Conservation (phyloP, 2,113 vertebrate species). For the Phrynosoma platyrhinos region DNA sequence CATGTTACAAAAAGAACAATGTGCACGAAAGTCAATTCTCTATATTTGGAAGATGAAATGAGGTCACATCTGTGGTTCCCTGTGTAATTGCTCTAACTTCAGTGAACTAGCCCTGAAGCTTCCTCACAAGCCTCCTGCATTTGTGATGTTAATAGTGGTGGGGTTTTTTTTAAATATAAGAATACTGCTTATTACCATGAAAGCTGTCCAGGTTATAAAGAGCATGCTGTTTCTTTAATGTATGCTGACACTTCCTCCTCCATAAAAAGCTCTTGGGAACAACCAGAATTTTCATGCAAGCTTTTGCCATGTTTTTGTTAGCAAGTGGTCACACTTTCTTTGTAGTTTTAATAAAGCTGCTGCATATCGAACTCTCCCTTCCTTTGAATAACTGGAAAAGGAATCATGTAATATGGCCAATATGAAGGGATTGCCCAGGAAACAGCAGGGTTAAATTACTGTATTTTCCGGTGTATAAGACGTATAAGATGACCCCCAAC, state of each 20-base stretch:
- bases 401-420: conserved; percentile 8
- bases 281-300: neutral
- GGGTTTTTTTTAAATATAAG: conserved; percentile 17
- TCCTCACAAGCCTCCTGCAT: conserved; percentile 15
- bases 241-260: conserved; percentile 12
- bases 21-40: conserved; percentile 32
- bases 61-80: conserved; percentile 25
- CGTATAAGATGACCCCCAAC: too few relatives aligned
- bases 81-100: neutral
- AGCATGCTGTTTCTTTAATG: conserved; percentile 10
- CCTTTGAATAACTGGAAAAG: neutral
- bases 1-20: conserved; percentile 7
- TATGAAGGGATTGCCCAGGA: conserved; percentile 35
- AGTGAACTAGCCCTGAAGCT: conserved; percentile 5
- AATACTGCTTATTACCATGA: conserved; percentile 2
- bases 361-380: neutral
- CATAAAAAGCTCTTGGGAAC: neutral
- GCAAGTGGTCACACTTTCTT: accelerated
- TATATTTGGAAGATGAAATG: conserved; percentile 34
- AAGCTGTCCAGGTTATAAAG: conserved; percentile 3
- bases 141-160: neutral
- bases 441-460: conserved; percentile 31
- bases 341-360: conserved; percentile 15
- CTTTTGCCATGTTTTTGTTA: neutral
- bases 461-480: too few relatives aligned